phyloP scores from a whole-genome alignment of 2,797 vertebrate genomes.

The Melanotaenia boesemani region DNA sequence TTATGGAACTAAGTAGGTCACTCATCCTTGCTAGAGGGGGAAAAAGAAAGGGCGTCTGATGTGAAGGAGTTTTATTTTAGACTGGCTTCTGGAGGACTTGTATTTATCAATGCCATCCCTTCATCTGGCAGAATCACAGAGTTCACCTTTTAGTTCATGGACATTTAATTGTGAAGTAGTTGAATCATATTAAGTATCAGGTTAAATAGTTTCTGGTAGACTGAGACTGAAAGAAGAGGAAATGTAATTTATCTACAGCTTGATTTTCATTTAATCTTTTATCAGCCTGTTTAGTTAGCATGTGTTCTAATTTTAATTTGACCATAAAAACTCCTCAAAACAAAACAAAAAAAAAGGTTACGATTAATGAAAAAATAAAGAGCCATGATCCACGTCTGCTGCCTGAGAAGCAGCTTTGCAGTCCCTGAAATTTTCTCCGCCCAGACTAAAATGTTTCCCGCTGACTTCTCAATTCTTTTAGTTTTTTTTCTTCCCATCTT shows the following conservation, averaged over 20 bases:
- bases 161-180: slow-evolving; percentile 18
- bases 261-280: background rate
- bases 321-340: background rate
- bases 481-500: background rate
- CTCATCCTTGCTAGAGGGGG: slow-evolving; percentile 62
- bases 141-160: slow-evolving; percentile 53
- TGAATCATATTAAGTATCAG: background rate
- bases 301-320: background rate
- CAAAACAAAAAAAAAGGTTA: no score
- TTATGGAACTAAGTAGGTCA: slow-evolving; percentile 82
- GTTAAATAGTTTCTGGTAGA: slow-evolving; percentile 9
- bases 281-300: background rate
- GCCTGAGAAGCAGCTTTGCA: background rate
- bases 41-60: slow-evolving; percentile 68
- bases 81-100: slow-evolving; percentile 61
- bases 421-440: background rate
- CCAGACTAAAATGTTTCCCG: background rate
- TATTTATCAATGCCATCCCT: slow-evolving; percentile 73
- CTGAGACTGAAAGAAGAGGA: background rate
- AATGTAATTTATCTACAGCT: background rate
- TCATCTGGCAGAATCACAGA: slow-evolving; percentile 19
- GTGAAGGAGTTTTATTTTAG: slow-evolving; percentile 80
- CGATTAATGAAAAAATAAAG: background rate
- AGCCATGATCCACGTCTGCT: slow-evolving; percentile 2
- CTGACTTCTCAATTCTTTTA: background rate